Conservation (phyloP, 2,888 invertebrate genomes). For the Charanyca ferruginea region DNA sequence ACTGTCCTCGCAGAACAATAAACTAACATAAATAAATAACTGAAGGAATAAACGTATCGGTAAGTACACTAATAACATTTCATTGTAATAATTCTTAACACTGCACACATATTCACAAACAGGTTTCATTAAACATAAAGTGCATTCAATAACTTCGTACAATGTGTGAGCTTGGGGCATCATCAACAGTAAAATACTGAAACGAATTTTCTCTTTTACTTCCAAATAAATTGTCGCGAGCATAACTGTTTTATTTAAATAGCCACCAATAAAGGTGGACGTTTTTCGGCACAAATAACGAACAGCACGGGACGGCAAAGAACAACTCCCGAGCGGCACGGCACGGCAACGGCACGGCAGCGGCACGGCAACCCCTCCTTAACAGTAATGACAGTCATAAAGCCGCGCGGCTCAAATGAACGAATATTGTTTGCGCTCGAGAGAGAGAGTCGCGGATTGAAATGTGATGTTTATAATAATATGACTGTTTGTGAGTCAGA, state of each 20-base stretch:
- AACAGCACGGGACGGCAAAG: background rate
- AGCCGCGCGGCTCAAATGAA: conserved; percentile 46
- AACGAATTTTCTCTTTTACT: conserved; percentile 36
- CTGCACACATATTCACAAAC: conserved; percentile 17
- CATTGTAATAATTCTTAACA: background rate
- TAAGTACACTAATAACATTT: background rate
- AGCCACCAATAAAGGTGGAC: conserved; percentile 24
- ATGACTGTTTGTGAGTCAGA: conserved; percentile 48
- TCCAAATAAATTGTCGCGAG: conserved; percentile 39
- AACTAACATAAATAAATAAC: background rate
- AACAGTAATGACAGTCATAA: conserved; percentile 49
- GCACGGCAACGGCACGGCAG: background rate
- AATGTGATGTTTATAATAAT: conserved; percentile 52
- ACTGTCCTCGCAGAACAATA: background rate
- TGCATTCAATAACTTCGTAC: conserved; percentile 22
- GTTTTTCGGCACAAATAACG: conserved; percentile 1
- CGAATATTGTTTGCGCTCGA: conserved; percentile 55
- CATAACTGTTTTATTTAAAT: conserved; percentile 51
- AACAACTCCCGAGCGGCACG: background rate
- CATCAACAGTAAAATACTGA: conserved; percentile 32
- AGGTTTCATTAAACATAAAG: conserved; percentile 24
- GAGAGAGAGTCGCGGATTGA: conserved; percentile 49
- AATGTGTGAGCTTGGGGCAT: conserved; percentile 16
- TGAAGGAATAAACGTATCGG: background rate
- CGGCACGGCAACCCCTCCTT: conserved; percentile 18